Base-by-base conservation (phyloP, 2,113 vertebrate species). In the Pygoscelis adeliae region DNA sequence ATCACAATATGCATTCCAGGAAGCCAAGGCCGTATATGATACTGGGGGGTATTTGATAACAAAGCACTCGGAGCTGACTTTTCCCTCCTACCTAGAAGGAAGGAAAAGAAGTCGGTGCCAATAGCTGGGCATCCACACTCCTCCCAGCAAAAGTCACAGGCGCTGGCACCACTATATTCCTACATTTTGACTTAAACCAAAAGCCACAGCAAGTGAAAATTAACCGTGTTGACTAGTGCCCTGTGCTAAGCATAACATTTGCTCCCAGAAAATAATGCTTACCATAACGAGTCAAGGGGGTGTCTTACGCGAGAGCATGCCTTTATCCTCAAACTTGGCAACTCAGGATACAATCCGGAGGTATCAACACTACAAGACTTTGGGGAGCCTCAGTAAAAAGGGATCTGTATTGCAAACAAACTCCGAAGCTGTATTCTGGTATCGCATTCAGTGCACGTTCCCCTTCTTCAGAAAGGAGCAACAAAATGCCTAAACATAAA, bases 1-100 rank as follows among this genome's bases (percentile, higher is more conserved):
- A 29, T 4, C 21, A 2, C 46, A 3, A 8, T 2, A 2, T 3
- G 50, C 72, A 0, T 20, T n/a, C 7, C 10, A 1, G 25, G 36
- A 23, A 13, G 63, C 42, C 63, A 3, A 5, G 36, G 49, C 36
- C 46, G 29, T 7, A 1, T 2, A 1, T 7, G n/a, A 3, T 2
- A 5, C 14, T 1, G 36, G 50, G 63, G 18, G 40, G 6, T 50
- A 23, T 16, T 2, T 5, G 65, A 6, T 16, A 47, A 5, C 55
- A 27, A 15, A 77, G 78, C 44, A 1, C 55, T 27, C 0, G 2
- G 30, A 50, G 55, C 13, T 7, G 52, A 26, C 14, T 44, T 17
- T 4, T 1, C 52, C 30, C 27, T 62, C 34, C 66, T 32, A 7
- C 62, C 27, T 2, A 4, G 44, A 11, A 50, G 15, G 34, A 30